Conservation (phyloP, 2,797 vertebrate species). For the Hippocampus kuda region DNA sequence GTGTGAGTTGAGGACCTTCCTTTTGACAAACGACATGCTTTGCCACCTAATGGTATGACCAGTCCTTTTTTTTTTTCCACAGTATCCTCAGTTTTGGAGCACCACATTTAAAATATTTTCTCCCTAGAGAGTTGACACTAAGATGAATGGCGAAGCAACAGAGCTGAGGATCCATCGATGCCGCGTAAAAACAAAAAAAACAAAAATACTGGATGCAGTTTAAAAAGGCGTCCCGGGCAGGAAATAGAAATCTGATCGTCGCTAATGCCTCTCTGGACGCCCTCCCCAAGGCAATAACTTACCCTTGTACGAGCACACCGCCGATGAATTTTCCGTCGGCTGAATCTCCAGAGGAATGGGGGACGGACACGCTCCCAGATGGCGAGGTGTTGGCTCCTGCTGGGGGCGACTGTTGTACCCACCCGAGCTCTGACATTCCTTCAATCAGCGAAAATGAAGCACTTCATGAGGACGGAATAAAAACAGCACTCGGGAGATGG, state of each 20-base stretch:
- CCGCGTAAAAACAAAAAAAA: not conserved
- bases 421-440: not conserved
- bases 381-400: not conserved
- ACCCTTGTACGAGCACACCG: not conserved
- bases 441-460: not conserved
- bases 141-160: constrained; percentile 2
- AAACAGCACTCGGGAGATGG: not conserved
- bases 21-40: too few relatives aligned
- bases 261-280: not conserved
- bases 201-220: not conserved
- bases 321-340: not conserved
- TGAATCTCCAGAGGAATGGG: not conserved
- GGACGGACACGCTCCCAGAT: not conserved
- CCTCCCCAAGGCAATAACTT: not conserved
- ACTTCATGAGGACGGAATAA: too few relatives aligned
- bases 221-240: not conserved
- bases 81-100: not conserved
- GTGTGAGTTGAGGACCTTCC: too few relatives aligned
- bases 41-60: not conserved
- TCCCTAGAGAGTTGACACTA: not conserved
- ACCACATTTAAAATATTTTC: not conserved
- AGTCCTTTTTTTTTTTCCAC: not conserved
- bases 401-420: not conserved
- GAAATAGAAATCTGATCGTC: not conserved
- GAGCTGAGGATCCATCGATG: not conserved